A percentile compares a stretch with the other conserved stretches of the same genome.
These are phyloP conservation scores for Crenichthys baileyi DNA, from an alignment of 2,797 vertebrate species.

Conservation along the genomic window DNA sequence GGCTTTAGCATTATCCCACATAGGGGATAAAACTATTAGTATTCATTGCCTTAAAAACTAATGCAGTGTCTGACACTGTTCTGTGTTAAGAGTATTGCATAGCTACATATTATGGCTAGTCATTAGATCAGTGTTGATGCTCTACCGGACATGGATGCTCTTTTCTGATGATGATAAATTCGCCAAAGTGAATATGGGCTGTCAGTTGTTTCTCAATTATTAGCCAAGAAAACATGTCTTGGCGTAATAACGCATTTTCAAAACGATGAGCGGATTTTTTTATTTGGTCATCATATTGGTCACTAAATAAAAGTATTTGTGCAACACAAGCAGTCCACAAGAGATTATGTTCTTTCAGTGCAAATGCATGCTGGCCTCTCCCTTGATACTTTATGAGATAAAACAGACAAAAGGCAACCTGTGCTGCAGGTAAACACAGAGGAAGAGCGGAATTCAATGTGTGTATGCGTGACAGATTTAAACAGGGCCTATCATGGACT, in stretches of 20 bases:
- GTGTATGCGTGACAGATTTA: conserved; percentile 42
- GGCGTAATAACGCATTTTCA: background rate
- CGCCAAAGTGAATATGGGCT: conserved; percentile 1
- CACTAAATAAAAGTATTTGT: conserved; percentile 4
- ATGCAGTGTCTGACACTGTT: background rate
- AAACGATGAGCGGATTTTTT: conserved; percentile 7
- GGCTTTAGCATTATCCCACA: background rate
- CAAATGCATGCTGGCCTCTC: conserved; percentile 29
- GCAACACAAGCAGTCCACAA: conserved; percentile 8
- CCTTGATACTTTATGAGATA: conserved; percentile 3
- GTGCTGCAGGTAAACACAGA: conserved; percentile 22
- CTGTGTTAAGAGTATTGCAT: conserved; percentile 1
- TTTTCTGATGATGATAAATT: conserved; percentile 26
- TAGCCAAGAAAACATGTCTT: background rate
- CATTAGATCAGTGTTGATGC: conserved; percentile 58
- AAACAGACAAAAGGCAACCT: conserved; percentile 32
- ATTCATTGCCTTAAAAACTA: background rate
- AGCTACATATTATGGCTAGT: conserved; percentile 52
- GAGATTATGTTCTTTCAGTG: conserved; percentile 21
- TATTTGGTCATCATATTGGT: background rate
- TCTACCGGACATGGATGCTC: conserved; percentile 32
- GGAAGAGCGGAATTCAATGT: conserved; percentile 36
- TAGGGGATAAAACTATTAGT: background rate
- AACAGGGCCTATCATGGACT: conserved; percentile 59
- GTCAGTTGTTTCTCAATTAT: background rate